phyloP scores from a whole-genome alignment of 2,888 invertebrate genomes.

The Phortica magna region DNA sequence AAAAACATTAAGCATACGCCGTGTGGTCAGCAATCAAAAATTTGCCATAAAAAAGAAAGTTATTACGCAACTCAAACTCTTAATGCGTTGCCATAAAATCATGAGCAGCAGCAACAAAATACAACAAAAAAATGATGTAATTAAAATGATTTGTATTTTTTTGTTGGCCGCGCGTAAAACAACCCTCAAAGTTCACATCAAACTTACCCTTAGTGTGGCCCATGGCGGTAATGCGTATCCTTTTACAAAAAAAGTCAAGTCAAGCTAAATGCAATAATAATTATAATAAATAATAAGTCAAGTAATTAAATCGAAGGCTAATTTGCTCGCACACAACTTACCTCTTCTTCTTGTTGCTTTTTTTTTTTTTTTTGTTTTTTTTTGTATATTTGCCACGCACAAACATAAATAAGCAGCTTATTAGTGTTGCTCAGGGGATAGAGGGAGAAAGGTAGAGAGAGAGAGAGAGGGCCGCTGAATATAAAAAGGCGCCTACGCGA shows the following conservation, averaged over 20 bases:
- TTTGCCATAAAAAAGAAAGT: conserved; percentile 35
- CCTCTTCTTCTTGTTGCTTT: not conserved
- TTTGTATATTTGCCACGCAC: conserved; percentile 40
- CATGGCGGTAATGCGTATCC: not conserved
- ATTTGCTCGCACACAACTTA: conserved; percentile 42
- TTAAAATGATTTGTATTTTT: conserved; percentile 22
- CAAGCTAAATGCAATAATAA: conserved; percentile 16
- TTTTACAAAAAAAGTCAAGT: not conserved
- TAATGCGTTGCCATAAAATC: conserved; percentile 8
- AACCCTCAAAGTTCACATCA: not conserved
- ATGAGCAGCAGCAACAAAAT: not conserved
- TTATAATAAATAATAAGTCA: conserved; percentile 45
- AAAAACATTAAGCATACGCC: conserved; percentile 54
- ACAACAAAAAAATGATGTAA: conserved; percentile 8
- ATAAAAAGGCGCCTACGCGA: no score
- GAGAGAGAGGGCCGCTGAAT: not conserved
- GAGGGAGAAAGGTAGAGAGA: conserved; percentile 17
- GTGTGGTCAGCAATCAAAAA: conserved; percentile 29
- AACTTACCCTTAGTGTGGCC: no score
- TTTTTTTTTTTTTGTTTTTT: conserved; percentile 15
- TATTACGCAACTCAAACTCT: conserved; percentile 41
- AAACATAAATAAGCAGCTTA: conserved; percentile 65
- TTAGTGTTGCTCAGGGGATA: conserved; percentile 41
- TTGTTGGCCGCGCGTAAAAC: not conserved
- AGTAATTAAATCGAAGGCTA: conserved; percentile 60